Conservation (phyloP, 1,140 invertebrate species). For the Leptinotarsa undecemlineata region DNA sequence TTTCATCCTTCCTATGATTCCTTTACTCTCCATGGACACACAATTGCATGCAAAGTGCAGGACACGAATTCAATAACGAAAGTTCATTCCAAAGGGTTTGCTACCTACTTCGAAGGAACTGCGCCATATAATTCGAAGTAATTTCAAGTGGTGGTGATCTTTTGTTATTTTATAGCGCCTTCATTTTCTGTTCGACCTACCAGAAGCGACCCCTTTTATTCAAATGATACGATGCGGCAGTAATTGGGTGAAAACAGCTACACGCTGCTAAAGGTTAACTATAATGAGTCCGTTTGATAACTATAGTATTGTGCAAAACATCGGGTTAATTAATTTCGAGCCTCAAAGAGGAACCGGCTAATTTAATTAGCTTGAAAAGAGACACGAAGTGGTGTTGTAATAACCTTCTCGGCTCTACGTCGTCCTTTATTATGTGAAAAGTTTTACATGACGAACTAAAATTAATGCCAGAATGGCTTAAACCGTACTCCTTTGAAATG, state of each 20-base stretch:
- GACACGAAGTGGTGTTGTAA: neutral
- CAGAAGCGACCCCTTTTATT: neutral
- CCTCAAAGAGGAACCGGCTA: neutral
- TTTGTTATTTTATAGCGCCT: neutral
- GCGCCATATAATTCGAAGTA: neutral
- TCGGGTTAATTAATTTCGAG: neutral
- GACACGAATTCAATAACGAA: neutral
- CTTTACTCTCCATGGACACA: no score
- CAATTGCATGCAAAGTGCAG: no score
- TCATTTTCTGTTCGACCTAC: neutral
- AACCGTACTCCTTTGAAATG: no score
- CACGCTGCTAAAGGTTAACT: constrained; percentile 5
- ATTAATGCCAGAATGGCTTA: no score
- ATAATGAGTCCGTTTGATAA: constrained; percentile 4
- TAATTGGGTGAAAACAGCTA: constrained; percentile 1
- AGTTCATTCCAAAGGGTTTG: neutral
- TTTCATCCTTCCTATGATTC: no score
- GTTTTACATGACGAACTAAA: no score
- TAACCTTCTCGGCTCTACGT: no score
- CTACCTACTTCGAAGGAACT: neutral
- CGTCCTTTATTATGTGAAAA: no score
- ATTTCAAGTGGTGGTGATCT: neutral
- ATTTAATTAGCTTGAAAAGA: neutral
- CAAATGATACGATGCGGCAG: neutral
- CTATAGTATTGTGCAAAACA: neutral